phyloP scores from a whole-genome alignment of 2,113 vertebrate species.

The Misgurnus anguillicaudatus region DNA sequence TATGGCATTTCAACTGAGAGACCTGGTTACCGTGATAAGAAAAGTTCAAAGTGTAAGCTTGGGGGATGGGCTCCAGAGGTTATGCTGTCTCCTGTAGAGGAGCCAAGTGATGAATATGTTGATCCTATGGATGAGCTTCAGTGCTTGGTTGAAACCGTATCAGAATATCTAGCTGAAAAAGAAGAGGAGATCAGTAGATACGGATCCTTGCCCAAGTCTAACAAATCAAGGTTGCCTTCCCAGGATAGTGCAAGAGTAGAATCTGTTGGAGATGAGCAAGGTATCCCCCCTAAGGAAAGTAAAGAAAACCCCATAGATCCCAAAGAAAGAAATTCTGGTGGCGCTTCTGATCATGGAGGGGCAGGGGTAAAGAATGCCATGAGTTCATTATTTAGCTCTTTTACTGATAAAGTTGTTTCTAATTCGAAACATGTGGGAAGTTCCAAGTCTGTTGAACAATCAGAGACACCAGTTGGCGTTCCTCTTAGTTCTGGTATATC shows the following conservation, averaged over 20 bases:
- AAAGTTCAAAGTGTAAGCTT: conserved; percentile 61
- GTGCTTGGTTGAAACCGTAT: conserved; percentile 92
- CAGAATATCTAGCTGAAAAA: conserved; percentile 96
- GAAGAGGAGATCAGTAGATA: conserved; percentile 95
- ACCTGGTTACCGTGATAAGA: conserved; percentile 63
- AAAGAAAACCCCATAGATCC: conserved; percentile 60
- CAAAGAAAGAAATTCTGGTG: conserved; percentile 27
- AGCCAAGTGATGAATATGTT: conserved; percentile 81
- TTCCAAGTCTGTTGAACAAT: conserved; percentile 73
- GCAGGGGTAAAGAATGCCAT: conserved; percentile 82
- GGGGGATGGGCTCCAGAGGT: conserved; percentile 68
- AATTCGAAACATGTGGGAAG: conserved; percentile 73
- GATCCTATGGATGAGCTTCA: conserved; percentile 93
- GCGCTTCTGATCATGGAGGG: conserved; percentile 67
- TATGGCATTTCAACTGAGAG: conserved; percentile 61
- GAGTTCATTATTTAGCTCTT: conserved; percentile 82
- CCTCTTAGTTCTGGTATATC: conserved; percentile 70
- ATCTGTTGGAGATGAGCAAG: conserved; percentile 68
- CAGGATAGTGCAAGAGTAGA: conserved; percentile 65
- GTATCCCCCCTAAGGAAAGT: conserved; percentile 54
- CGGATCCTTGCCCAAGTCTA: conserved; percentile 78
- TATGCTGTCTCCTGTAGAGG: conserved; percentile 79
- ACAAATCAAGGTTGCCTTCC: conserved; percentile 70
- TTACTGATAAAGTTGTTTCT: conserved; percentile 83
- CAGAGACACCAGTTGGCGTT: conserved; percentile 62